Evolutionary conservation across 2,888 invertebrate species (phyloP).

Genomic region (Torymus auratus): DNA sequence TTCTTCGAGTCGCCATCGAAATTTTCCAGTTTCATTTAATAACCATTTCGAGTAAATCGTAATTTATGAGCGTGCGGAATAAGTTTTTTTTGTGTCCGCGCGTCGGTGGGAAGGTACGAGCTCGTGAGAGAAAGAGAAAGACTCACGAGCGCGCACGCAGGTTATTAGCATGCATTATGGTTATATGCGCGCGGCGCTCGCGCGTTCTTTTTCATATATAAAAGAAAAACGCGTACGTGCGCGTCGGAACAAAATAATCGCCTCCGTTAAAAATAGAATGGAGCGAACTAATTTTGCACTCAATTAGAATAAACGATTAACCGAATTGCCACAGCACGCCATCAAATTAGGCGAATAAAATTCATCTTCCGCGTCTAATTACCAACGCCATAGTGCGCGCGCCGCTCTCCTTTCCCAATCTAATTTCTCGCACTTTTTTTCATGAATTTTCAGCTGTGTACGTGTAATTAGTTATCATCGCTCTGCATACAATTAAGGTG

Average conservation of each 20-base stretch:
- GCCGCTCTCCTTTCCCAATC: neutral
- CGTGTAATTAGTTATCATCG: slow-evolving; percentile 3
- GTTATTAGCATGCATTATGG: slow-evolving; percentile 57
- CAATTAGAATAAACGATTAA: slow-evolving; percentile 57
- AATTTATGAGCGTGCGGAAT: slow-evolving; percentile 52
- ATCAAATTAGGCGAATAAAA: slow-evolving; percentile 55
- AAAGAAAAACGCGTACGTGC: slow-evolving; percentile 41
- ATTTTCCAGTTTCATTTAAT: slow-evolving; percentile 25
- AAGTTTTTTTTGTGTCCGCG: slow-evolving; percentile 39
- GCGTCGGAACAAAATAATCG: slow-evolving; percentile 33
- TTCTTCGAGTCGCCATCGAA: neutral
- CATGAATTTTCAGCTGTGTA: slow-evolving; percentile 14
- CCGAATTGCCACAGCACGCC: slow-evolving; percentile 23
- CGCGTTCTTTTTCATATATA: slow-evolving; percentile 30
- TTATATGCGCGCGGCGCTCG: slow-evolving; percentile 29
- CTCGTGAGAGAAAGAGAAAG: slow-evolving; percentile 40
- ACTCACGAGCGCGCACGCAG: slow-evolving; percentile 23
- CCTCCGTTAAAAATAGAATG: slow-evolving; percentile 47
- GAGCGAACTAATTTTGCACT: slow-evolving; percentile 51
- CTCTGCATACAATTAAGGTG: slow-evolving; percentile 10
- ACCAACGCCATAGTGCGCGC: slow-evolving; percentile 2
- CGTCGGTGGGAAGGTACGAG: slow-evolving; percentile 45
- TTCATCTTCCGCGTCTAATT: slow-evolving; percentile 55
- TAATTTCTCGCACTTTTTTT: slow-evolving; percentile 36
- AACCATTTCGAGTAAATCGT: slow-evolving; percentile 47